Percentiles rank a stretch among this genome's conserved stretches.
These are phyloP conservation scores for Athalia circularis DNA, from an alignment of 2,888 invertebrate species.

Conservation along the genomic window DNA sequence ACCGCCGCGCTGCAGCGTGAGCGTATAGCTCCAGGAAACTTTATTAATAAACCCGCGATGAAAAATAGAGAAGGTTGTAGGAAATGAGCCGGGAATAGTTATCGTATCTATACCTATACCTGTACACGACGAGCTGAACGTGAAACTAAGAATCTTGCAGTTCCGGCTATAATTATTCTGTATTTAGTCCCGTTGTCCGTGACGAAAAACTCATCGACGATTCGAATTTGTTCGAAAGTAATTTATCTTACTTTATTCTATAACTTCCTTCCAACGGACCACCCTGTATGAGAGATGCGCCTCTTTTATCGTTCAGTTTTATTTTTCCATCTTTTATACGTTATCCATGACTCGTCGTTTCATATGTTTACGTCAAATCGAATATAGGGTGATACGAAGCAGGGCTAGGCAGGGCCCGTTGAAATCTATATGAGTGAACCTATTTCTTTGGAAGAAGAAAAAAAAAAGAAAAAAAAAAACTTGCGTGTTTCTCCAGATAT, in stretches of 20 bases:
- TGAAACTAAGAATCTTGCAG: too few relatives aligned
- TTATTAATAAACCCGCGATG: conserved; percentile 10
- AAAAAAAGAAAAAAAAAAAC: neutral
- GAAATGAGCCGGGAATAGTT: neutral
- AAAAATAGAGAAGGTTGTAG: conserved; percentile 16
- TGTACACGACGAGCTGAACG: too few relatives aligned
- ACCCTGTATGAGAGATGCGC: too few relatives aligned
- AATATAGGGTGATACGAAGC: neutral
- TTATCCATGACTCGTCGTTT: neutral
- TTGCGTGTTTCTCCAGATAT: too few relatives aligned
- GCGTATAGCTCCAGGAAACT: neutral
- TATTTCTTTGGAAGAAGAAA: neutral
- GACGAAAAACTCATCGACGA: too few relatives aligned
- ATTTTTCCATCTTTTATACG: too few relatives aligned
- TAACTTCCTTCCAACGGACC: too few relatives aligned
- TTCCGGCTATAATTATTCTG: too few relatives aligned
- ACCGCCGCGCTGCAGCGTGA: neutral
- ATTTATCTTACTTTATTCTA: too few relatives aligned
- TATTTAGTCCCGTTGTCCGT: too few relatives aligned
- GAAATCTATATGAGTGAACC: neutral
- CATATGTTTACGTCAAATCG: conserved; percentile 8
- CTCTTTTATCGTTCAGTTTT: too few relatives aligned
- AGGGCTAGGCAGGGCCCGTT: neutral
- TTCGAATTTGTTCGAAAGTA: too few relatives aligned
- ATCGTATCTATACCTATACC: neutral